These are phyloP conservation scores for Tiliqua scincoides DNA, from an alignment of 2,113 vertebrate species.

Conservation along the genomic window DNA sequence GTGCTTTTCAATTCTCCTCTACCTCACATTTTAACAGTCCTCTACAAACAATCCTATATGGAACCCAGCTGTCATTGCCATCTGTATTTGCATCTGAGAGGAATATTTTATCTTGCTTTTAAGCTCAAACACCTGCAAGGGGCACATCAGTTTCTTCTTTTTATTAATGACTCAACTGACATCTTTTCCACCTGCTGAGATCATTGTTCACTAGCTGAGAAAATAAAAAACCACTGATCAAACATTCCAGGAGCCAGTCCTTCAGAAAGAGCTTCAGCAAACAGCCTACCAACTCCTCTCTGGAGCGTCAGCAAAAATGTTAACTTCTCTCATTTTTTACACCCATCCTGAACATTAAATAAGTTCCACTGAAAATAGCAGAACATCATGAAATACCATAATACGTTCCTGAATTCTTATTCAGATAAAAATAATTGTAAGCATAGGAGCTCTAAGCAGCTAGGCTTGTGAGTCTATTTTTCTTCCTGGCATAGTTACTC, in stretches of 20 bases:
- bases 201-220: not conserved
- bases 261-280: not conserved
- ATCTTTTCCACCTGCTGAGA: not conserved
- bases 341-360: not conserved
- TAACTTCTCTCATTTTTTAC: too few relatives aligned
- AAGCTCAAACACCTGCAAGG: not conserved
- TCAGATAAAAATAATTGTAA: too few relatives aligned
- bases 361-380: not conserved
- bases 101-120: not conserved
- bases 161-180: not conserved
- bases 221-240: not conserved
- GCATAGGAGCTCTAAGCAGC: too few relatives aligned
- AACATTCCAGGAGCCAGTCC: not conserved
- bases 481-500: too few relatives aligned
- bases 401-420: too few relatives aligned
- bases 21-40: not conserved
- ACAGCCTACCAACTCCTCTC: not conserved
- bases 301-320: too few relatives aligned
- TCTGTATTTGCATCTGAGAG: not conserved
- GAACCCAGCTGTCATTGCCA: not conserved
- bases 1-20: not conserved
- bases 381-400: not conserved
- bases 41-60: not conserved
- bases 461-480: too few relatives aligned
- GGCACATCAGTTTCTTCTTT: rapidly evolving